Percentiles rank a stretch among this genome's conserved stretches.
phyloP scores from a whole-genome alignment of 2,797 vertebrate genomes.

The Poecilia wingei region DNA sequence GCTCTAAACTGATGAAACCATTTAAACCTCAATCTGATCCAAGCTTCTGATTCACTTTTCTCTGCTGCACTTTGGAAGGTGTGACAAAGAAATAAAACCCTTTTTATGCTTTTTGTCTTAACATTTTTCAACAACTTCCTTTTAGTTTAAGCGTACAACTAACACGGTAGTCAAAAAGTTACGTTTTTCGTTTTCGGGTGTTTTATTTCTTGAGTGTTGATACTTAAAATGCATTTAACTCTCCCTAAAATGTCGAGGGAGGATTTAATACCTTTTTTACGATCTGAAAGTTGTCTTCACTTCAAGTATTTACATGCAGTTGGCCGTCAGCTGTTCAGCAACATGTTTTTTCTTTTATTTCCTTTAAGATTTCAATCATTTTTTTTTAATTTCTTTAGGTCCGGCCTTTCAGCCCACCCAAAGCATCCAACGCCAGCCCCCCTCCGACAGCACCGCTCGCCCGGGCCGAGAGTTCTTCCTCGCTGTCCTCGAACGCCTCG shows the following conservation, averaged over 20 bases:
- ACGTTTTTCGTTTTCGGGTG: neutral
- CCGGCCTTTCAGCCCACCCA: slow-evolving; percentile 92
- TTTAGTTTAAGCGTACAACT: neutral
- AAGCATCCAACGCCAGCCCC: slow-evolving; percentile 88
- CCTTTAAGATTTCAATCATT: neutral
- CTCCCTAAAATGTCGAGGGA: neutral
- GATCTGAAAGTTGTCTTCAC: neutral
- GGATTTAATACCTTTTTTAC: neutral
- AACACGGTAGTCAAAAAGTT: neutral
- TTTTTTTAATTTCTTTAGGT: slow-evolving; percentile 76
- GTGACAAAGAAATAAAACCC: neutral
- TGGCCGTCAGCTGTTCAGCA: neutral
- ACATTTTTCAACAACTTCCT: neutral
- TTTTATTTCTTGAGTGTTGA: neutral
- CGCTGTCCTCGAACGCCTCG: slow-evolving; percentile 93
- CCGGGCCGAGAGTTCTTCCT: slow-evolving; percentile 95
- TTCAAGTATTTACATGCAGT: neutral
- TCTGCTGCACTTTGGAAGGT: neutral
- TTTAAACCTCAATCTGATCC: neutral
- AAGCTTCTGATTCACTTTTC: neutral
- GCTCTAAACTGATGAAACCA: neutral
- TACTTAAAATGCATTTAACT: neutral
- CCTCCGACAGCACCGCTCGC: slow-evolving; percentile 90
- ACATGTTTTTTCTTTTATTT: neutral
- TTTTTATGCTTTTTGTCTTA: neutral